Evolutionary conservation across 2,888 invertebrate genomes (phyloP), one percentile per base, ranked within the genome.

Genomic region (Melipona bicolor): DNA sequence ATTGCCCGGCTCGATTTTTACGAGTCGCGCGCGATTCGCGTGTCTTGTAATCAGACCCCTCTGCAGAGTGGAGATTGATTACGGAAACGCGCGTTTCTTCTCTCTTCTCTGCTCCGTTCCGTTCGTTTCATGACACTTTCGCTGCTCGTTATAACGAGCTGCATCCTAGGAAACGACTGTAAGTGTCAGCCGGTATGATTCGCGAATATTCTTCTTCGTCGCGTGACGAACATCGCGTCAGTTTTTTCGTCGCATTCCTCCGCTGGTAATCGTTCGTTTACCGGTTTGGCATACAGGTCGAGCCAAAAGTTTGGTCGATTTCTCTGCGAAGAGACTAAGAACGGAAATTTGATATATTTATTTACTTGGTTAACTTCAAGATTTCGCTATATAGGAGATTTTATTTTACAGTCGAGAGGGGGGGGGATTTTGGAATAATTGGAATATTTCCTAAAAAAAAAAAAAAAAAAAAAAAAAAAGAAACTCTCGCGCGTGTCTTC

Each of bases 61-160:
- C 50, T 71, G 72, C 70, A 32, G 9, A 27, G 78, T 67, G 49
- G 83, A 83, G 88, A 86, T 90, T 89, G 88, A 90, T 90, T 85
- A 74, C 77, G 81, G 76, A 73, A 79, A 69, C 69, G 59, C 75
- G 56, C 24, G 70, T 65, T 65, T 71, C n/a, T n/a, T n/a, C n/a
- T n/a, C n/a, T n/a, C n/a, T n/a, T n/a, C n/a, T n/a, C 67, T 52
- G 32, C 70, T 36, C 61, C 64, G 54, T 75, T 72, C 61, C 72
- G 79, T 73, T 78, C 64, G 56, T 73, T 19, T 67, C 61, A 67
- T 61, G 54, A 77, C 71, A 64, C 71, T 71, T 64, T 61, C 56
- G 72, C 70, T 15, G 61, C 54, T 43, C 52, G 62, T 56, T 59
- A 75, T 75, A 75, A 79, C 32, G 77, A 71, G 32, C 80, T 27